Evolutionary conservation across 2,888 invertebrate genomes (phyloP).

Genomic region (Agapetus fuscipes): DNA sequence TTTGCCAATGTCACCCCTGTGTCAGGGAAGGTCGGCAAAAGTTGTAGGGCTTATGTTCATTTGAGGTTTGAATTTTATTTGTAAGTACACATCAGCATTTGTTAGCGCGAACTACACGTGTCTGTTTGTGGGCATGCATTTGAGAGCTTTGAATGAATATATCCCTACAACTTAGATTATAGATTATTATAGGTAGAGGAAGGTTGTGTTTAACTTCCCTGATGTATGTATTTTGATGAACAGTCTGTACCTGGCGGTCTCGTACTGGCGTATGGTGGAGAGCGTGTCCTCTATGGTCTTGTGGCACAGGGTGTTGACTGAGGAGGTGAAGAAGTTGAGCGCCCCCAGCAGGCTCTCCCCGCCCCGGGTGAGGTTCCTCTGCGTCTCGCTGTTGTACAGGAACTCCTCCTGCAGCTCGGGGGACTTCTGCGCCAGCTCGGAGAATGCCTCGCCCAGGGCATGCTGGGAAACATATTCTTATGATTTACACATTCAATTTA

Average conservation of each 20-base stretch:
- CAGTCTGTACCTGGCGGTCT: constrained; percentile 49
- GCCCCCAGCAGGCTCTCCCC: constrained; percentile 89
- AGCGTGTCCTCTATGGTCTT: constrained; percentile 95
- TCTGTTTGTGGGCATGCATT: too few species aligned
- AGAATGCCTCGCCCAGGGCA: constrained; percentile 85
- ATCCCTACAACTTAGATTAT: too few species aligned
- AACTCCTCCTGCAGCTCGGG: constrained; percentile 93
- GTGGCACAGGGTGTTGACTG: constrained; percentile 91
- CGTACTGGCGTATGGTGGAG: constrained; percentile 54
- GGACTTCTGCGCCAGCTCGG: constrained; percentile 91
- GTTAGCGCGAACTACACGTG: too few species aligned
- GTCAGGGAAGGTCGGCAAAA: too few species aligned
- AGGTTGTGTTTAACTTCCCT: too few species aligned
- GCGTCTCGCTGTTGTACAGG: constrained; percentile 91
- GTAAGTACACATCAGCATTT: too few species aligned
- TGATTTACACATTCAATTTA: background rate
- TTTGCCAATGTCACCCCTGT: too few species aligned
- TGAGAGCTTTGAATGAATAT: too few species aligned
- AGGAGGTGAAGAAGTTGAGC: constrained; percentile 92
- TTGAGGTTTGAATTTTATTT: too few species aligned
- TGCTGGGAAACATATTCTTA: constrained; percentile 43
- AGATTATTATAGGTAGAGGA: too few species aligned
- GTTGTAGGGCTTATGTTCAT: too few species aligned
- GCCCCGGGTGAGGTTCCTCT: constrained; percentile 85
- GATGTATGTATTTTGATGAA: too few species aligned